These are phyloP conservation scores for Apistogramma diplotaenia DNA, from an alignment of 2,113 vertebrate genomes.

Conservation along the genomic window DNA sequence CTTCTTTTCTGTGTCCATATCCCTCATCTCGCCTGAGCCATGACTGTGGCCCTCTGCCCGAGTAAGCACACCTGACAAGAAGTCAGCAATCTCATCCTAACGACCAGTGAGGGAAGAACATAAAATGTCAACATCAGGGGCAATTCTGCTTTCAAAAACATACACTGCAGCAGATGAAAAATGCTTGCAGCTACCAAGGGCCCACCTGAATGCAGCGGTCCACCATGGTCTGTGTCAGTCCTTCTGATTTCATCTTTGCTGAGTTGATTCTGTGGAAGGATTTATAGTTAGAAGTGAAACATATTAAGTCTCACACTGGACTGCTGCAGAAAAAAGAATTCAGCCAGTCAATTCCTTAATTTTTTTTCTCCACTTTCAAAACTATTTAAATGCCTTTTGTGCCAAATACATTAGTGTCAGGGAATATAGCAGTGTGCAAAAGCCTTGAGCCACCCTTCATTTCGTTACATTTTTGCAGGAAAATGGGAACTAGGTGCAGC, in stretches of 20 bases:
- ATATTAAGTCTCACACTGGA: not conserved
- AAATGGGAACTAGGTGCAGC: too few species aligned
- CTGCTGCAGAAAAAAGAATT: not conserved
- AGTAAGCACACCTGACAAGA: conserved; percentile 89
- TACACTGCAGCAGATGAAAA: not conserved
- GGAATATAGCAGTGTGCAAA: too few species aligned
- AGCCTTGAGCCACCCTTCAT: too few species aligned
- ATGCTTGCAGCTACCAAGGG: not conserved
- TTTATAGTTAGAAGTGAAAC: not conserved
- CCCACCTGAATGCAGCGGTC: conserved; percentile 96
- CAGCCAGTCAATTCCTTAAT: too few species aligned
- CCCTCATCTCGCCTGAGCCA: conserved; percentile 84
- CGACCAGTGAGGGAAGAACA: not conserved
- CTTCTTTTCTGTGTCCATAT: conserved; percentile 92
- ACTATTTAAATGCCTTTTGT: too few species aligned
- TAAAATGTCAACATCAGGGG: not conserved
- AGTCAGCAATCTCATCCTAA: conserved; percentile 96
- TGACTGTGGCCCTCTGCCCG: conserved; percentile 84
- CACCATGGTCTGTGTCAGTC: conserved; percentile 97
- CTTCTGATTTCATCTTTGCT: conserved; percentile 92
- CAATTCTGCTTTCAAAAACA: not conserved
- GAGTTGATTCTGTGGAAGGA: conserved; percentile 85
- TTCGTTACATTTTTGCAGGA: too few species aligned
- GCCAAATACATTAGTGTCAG: too few species aligned
- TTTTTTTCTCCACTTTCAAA: too few species aligned